These are phyloP conservation scores for Stenichneumon culpator DNA, from an alignment of 2,888 invertebrate genomes.

Conservation along the genomic window DNA sequence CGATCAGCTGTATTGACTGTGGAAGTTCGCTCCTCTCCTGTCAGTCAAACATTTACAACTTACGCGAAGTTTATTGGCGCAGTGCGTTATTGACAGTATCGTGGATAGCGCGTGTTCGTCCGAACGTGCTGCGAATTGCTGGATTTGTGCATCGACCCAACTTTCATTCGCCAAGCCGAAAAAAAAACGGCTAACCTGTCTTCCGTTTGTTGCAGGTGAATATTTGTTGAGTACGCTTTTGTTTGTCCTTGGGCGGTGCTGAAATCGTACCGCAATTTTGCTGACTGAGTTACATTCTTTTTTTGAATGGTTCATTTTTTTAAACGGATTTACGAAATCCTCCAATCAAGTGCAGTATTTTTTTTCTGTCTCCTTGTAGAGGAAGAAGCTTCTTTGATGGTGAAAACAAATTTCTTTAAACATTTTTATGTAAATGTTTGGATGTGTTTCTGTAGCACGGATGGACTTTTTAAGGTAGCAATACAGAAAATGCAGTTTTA, in stretches of 20 bases:
- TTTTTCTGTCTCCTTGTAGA: too few species aligned
- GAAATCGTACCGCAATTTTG: neutral
- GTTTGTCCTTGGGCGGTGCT: neutral
- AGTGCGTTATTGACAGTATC: neutral
- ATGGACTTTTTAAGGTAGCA: too few species aligned
- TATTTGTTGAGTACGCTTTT: neutral
- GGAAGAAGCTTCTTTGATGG: too few species aligned
- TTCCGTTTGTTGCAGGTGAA: conserved; percentile 27
- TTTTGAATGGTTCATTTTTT: neutral
- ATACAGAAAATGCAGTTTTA: too few species aligned
- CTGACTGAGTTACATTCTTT: neutral
- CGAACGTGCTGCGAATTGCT: conserved; percentile 6
- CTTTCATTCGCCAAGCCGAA: conserved; percentile 6
- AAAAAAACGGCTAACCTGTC: neutral
- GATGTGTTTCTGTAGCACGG: too few species aligned
- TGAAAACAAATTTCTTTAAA: too few species aligned
- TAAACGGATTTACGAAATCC: too few species aligned
- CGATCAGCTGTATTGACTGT: conserved; percentile 41
- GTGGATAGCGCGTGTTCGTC: neutral
- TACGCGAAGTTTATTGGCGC: neutral
- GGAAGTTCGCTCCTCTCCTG: conserved; percentile 13
- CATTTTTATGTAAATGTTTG: too few species aligned
- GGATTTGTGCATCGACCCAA: neutral
- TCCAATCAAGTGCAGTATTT: too few species aligned
- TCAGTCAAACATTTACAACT: conserved; percentile 12